Evolutionary conservation across 2,113 vertebrate genomes (phyloP).

Genomic region (Cynoglossus semilaevis): DNA sequence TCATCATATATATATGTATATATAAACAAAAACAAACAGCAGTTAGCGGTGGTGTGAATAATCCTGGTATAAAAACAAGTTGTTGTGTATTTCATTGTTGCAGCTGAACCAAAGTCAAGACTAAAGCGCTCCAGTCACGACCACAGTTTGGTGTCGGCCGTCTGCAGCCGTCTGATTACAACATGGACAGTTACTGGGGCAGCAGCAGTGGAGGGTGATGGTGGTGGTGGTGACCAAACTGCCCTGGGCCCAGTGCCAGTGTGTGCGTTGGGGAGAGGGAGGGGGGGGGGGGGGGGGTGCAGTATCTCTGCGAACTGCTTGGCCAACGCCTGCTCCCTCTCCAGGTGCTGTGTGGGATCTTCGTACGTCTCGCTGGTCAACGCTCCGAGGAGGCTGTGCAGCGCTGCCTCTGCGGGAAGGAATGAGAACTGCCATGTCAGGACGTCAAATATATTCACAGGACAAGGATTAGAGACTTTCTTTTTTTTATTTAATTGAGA

Average conservation of each 20-base stretch:
- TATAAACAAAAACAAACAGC: too few relatives aligned
- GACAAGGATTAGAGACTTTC: too few relatives aligned
- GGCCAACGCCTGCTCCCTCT: slow-evolving; percentile 98
- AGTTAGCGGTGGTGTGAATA: too few relatives aligned
- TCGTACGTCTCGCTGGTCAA: slow-evolving; percentile 88
- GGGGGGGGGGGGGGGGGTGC: too few relatives aligned
- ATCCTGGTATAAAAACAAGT: too few relatives aligned
- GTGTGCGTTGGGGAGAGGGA: neutral
- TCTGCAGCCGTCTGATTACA: slow-evolving; percentile 50
- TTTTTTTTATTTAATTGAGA: too few relatives aligned
- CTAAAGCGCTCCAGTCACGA: neutral
- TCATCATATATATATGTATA: too few relatives aligned
- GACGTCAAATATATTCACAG: neutral
- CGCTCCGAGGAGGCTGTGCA: slow-evolving; percentile 91
- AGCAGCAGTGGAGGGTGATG: neutral
- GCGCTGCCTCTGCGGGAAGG: slow-evolving; percentile 83
- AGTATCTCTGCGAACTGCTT: slow-evolving; percentile 77
- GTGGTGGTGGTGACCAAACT: slow-evolving; percentile 50
- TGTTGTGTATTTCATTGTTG: too few relatives aligned
- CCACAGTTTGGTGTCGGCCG: slow-evolving; percentile 26
- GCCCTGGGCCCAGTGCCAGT: slow-evolving; percentile 56
- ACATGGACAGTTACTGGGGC: slow-evolving; percentile 42
- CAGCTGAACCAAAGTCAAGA: too few relatives aligned
- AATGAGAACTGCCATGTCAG: neutral
- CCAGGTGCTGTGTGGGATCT: slow-evolving; percentile 94